A percentile compares a stretch with the other conserved stretches of the same genome.
Evolutionary conservation across 2,888 invertebrate genomes (phyloP).

Genomic region (Nymphalis urticae): DNA sequence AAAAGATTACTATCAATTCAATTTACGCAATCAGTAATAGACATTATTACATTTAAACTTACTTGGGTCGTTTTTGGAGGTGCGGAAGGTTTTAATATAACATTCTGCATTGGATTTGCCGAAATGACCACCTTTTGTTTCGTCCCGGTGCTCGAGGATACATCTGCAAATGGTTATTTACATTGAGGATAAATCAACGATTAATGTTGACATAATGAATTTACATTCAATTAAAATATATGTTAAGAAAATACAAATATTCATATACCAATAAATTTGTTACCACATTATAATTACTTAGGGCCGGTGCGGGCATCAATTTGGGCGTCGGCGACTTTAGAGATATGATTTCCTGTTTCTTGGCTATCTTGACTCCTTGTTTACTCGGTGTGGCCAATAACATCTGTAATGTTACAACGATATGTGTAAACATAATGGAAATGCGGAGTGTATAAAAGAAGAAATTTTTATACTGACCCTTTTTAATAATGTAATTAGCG

Average conservation of each 20-base stretch:
- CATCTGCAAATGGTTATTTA: conserved; percentile 34
- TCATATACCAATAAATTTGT: conserved; percentile 5
- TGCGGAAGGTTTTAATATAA: conserved; percentile 59
- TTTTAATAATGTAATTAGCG: too few relatives aligned
- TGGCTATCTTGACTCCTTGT: conserved; percentile 61
- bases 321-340: conserved; percentile 86
- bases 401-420: conserved; percentile 54
- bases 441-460: not conserved
- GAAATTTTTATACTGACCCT: too few relatives aligned
- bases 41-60: conserved; percentile 30
- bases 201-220: too few relatives aligned
- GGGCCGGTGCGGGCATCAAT: conserved; percentile 81
- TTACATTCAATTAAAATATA: too few relatives aligned
- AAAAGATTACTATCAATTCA: too few relatives aligned
- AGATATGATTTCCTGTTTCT: conserved; percentile 72
- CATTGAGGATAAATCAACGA: too few relatives aligned
- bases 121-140: conserved; percentile 62
- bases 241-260: too few relatives aligned
- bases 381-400: conserved; percentile 72
- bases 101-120: conserved; percentile 58
- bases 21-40: too few relatives aligned
- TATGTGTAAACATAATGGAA: not conserved
- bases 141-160: conserved; percentile 35
- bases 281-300: conserved; percentile 37
- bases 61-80: conserved; percentile 57